Conservation (phyloP, 1,140 invertebrate species). For the Platyscapa corneri region DNA sequence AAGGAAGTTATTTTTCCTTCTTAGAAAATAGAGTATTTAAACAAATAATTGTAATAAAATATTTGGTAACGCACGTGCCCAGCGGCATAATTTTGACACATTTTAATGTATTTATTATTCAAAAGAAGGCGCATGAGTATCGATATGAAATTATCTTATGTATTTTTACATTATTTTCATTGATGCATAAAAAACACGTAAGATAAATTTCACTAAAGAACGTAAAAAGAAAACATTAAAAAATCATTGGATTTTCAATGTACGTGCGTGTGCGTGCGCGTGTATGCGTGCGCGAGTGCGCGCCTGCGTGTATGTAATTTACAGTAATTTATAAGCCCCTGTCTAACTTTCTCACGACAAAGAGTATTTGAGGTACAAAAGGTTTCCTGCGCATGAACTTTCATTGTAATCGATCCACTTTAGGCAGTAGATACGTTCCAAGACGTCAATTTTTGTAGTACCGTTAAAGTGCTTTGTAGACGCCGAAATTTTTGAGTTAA, state of each 20-base stretch:
- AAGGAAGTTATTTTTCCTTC: no score
- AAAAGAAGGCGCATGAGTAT: no score
- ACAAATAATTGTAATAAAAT: no score
- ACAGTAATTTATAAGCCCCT: neutral
- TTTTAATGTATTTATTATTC: no score
- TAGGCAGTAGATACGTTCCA: neutral
- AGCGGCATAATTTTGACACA: no score
- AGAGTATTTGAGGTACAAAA: neutral
- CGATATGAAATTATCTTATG: no score
- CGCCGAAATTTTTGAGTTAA: neutral
- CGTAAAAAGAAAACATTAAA: neutral
- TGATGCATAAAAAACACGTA: neutral
- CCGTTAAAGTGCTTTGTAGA: neutral
- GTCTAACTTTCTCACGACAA: neutral
- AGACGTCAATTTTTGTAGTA: neutral
- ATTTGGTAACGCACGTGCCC: no score
- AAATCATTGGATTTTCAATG: no score
- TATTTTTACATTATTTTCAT: neutral
- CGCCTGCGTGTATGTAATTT: no score
- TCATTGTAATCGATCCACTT: slow-evolving; percentile 11
- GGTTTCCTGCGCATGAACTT: slow-evolving; percentile 12
- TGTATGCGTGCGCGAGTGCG: no score
- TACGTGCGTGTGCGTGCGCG: no score
- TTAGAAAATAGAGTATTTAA: no score
- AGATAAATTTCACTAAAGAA: neutral